Conservation (phyloP, 2,888 invertebrate species). For the Epistrophella euchroma region DNA sequence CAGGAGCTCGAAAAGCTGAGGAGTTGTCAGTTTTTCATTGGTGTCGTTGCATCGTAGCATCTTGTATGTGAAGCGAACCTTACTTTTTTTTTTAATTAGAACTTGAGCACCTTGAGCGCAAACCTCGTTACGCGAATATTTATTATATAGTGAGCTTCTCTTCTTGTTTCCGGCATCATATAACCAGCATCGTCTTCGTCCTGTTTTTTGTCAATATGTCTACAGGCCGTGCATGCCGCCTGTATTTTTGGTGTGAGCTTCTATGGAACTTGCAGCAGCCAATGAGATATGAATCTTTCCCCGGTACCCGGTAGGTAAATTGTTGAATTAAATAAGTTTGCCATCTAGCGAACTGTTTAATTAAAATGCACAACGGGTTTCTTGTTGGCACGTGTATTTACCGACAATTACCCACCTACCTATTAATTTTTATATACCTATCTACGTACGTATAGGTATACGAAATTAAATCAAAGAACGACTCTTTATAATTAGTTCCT, state of each 20-base stretch:
- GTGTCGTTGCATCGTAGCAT: neutral
- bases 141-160: slow-evolving; percentile 5
- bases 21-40: neutral
- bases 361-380: slow-evolving; percentile 51
- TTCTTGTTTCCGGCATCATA: neutral
- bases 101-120: slow-evolving; percentile 60
- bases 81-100: slow-evolving; percentile 52
- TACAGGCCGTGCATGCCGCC: neutral
- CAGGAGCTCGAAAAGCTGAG: neutral
- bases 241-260: neutral
- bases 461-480: slow-evolving; percentile 5
- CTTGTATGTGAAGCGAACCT: neutral
- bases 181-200: neutral
- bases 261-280: slow-evolving; percentile 13
- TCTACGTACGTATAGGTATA: neutral
- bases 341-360: slow-evolving; percentile 40
- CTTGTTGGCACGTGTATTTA: slow-evolving; percentile 22
- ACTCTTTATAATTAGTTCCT: neutral
- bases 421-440: neutral
- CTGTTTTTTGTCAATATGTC: slow-evolving; percentile 9
- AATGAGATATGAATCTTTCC: slow-evolving; percentile 29
- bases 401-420: slow-evolving; percentile 23
- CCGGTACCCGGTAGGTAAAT: neutral
- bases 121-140: slow-evolving; percentile 66
- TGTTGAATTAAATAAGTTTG: slow-evolving; percentile 14